A percentile compares a stretch with the other conserved stretches of the same genome.
These are phyloP conservation scores for Malthinus flaveolus DNA, from an alignment of 2,888 invertebrate genomes.

Conservation along the genomic window DNA sequence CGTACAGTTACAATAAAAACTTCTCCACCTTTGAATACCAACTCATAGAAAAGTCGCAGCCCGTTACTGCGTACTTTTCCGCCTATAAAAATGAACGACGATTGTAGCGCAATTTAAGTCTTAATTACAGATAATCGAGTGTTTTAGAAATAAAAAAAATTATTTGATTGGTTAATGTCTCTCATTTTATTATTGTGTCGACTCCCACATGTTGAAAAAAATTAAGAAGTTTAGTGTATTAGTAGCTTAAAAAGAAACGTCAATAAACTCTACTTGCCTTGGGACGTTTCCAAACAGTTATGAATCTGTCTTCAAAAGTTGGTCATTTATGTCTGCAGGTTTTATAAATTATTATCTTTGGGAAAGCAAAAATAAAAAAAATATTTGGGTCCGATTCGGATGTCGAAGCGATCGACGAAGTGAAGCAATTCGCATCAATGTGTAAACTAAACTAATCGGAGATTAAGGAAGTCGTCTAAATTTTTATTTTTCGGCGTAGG, in stretches of 20 bases:
- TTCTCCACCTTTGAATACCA: too few relatives aligned
- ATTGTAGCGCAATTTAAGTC: conserved; percentile 1
- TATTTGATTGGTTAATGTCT: conserved; percentile 23
- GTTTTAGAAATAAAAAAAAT: conserved; percentile 8
- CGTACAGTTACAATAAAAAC: too few relatives aligned
- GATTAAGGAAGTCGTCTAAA: too few relatives aligned
- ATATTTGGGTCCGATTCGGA: background rate
- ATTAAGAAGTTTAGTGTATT: conserved; percentile 12
- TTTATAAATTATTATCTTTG: conserved; percentile 21
- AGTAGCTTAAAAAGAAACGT: conserved; percentile 23
- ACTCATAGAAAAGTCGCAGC: too few relatives aligned
- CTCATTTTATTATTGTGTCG: conserved; percentile 13
- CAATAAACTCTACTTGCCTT: conserved; percentile 25
- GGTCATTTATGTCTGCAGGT: conserved; percentile 25
- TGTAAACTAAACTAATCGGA: too few relatives aligned
- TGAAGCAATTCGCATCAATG: background rate
- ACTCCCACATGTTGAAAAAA: conserved; percentile 14
- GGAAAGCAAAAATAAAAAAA: conserved; percentile 9
- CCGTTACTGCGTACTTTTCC: background rate
- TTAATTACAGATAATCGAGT: conserved; percentile 20
- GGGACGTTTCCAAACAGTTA: conserved; percentile 29
- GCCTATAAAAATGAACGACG: background rate
- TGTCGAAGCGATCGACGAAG: background rate
- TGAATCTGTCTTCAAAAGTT: conserved; percentile 31
- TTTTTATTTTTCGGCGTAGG: too few relatives aligned